Base-by-base conservation (phyloP, 1,140 invertebrate genomes). In the Conopomorpha cramerella region DNA sequence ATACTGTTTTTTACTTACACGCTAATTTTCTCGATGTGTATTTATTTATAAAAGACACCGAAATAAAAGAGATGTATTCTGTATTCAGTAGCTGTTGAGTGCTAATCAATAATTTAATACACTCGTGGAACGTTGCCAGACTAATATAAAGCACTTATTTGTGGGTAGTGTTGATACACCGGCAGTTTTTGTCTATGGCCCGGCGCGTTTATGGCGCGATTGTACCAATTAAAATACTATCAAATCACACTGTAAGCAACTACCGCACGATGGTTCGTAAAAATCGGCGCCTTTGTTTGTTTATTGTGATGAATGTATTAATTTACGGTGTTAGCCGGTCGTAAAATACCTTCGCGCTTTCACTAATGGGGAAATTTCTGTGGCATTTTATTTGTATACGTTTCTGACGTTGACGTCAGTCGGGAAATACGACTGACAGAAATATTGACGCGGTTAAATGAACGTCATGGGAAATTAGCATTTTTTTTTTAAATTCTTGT, bases 221-320 rank as follows among this genome's bases (percentile, higher is more conserved):
- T 51, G 63, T 53, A 56, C 58, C 64, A 72, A 68, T 72, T 72
- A 72, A 72, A 66, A 72, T n/a, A 63, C 61, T 67, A 73, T 73
- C 68, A 66, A 64, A 70, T 58, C 54, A 60, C 51, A 46, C 50
- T 42, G 57, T 7, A 3, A 10, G 28, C 55, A 51, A 57, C 64
- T 72, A 66, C 67, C 51, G 63, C 61, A 63, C 60, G 63, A 66
- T 65, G 55, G 42, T 51, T 51, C 46, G 49, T 68, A 65, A 68
- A 50, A 41, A 39, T 38, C 39, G n/a, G 39, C 34, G 43, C 49
- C 41, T 48, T 43, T 71, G 60, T 72, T 72, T 72, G 64, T 62
- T 72, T 72, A 68, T 68, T 59, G 60, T 70, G 56, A 65, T 64
- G 49, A n/a, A n/a, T n/a, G n/a, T n/a, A n/a, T n/a, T n/a, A n/a